These are phyloP conservation scores for Aphelenchoides fujianensis DNA, from an alignment of 1,140 invertebrate species.

Conservation along the genomic window DNA sequence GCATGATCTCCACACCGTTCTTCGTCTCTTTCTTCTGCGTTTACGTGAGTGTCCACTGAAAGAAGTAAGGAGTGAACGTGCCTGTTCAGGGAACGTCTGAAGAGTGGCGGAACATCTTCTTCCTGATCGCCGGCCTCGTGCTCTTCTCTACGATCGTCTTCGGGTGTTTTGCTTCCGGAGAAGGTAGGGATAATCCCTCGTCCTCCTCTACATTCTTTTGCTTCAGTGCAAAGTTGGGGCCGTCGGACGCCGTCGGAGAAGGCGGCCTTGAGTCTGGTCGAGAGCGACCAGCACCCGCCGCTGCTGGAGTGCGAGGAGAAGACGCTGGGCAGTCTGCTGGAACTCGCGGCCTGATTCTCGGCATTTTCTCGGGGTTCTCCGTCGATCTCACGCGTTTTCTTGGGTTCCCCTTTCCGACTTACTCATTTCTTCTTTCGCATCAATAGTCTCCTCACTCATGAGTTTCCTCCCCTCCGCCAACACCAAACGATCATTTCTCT, in stretches of 20 bases:
- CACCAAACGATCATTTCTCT: too few relatives aligned
- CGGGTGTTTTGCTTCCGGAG: slow-evolving; percentile 18
- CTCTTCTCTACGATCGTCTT: slow-evolving; percentile 1
- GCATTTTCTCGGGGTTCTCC: too few relatives aligned
- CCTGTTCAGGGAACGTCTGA: too few relatives aligned
- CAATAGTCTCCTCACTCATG: too few relatives aligned
- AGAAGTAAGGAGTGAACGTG: neutral
- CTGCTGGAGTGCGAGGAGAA: neutral
- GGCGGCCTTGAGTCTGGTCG: neutral
- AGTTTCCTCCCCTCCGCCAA: too few relatives aligned
- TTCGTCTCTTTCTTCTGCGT: slow-evolving; percentile 23
- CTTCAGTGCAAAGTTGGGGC: neutral
- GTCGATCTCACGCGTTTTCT: too few relatives aligned
- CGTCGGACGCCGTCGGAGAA: neutral
- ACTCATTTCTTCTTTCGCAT: too few relatives aligned
- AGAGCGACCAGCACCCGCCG: neutral
- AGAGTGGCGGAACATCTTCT: slow-evolving; percentile 25
- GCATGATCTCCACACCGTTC: slow-evolving; percentile 18
- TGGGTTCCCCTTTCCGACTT: too few relatives aligned
- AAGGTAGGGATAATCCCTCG: too few relatives aligned
- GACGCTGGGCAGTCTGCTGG: neutral
- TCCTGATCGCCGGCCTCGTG: slow-evolving; percentile 8
- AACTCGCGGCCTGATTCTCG: too few relatives aligned
- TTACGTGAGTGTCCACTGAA: slow-evolving; percentile 2
- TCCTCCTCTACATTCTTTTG: too few relatives aligned